phyloP scores from a whole-genome alignment of 2,113 vertebrate genomes.

The Scomber scombrus region DNA sequence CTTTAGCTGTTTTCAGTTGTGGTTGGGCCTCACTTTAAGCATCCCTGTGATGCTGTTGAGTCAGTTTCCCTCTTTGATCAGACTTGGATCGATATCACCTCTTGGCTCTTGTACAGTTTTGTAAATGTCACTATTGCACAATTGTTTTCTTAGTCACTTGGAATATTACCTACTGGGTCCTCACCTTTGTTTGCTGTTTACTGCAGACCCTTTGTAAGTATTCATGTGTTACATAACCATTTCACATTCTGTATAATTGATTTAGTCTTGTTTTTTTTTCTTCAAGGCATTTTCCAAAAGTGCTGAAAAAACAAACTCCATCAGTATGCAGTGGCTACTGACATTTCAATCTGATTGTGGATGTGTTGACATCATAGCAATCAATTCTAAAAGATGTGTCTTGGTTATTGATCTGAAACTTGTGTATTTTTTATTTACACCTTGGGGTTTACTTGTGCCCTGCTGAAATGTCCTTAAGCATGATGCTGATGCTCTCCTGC shows the following conservation, averaged over 20 bases:
- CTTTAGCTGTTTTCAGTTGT: slow-evolving; percentile 30
- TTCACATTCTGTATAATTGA: neutral
- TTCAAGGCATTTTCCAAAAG: neutral
- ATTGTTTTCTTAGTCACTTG: slow-evolving; percentile 3
- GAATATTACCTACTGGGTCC: neutral
- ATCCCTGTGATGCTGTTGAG: slow-evolving; percentile 57
- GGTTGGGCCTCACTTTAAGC: slow-evolving; percentile 35
- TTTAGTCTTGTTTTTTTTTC: neutral
- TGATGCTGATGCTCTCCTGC: neutral
- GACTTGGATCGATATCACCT: slow-evolving; percentile 57
- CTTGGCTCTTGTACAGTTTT: slow-evolving; percentile 26
- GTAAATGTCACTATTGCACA: slow-evolving; percentile 17
- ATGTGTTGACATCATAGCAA: slow-evolving; percentile 11
- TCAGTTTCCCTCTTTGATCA: slow-evolving; percentile 57
- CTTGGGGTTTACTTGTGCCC: neutral
- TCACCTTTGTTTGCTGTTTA: slow-evolving; percentile 12
- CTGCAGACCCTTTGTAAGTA: slow-evolving; percentile 1
- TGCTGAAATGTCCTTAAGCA: slow-evolving; percentile 12
- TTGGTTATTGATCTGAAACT: slow-evolving; percentile 18
- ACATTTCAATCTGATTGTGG: neutral
- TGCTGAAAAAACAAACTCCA: neutral
- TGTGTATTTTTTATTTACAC: neutral
- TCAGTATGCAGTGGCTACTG: neutral
- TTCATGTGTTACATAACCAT: neutral
- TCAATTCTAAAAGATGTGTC: neutral